phyloP scores from a whole-genome alignment of 1,140 invertebrate species.

The Paralvinella palmiformis region DNA sequence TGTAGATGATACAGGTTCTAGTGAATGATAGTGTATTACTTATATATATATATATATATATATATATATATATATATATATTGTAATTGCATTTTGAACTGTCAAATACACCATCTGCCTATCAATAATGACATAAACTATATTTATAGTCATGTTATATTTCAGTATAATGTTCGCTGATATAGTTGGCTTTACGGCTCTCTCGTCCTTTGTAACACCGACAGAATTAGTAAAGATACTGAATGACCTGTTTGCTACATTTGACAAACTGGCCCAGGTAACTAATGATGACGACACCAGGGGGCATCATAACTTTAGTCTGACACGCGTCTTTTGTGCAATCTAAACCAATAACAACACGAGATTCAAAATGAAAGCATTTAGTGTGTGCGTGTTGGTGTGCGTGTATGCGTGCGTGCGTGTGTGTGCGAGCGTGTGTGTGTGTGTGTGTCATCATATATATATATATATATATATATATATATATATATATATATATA shows the following conservation, averaged over 20 bases:
- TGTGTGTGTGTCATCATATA: not conserved
- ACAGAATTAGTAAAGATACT: constrained; percentile 88
- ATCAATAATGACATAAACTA: constrained; percentile 10
- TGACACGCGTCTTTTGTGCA: not conserved
- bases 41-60: not conserved
- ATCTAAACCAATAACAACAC: not conserved
- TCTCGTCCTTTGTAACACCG: constrained; percentile 72
- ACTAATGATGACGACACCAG: constrained; percentile 34
- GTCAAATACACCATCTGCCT: not conserved
- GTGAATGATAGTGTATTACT: not conserved
- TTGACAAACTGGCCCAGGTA: constrained; percentile 84
- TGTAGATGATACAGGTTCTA: not conserved
- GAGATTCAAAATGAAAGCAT: no score
- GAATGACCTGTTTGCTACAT: constrained; percentile 87
- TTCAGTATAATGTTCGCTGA: constrained; percentile 60
- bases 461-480: constrained; percentile 2
- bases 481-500: constrained; percentile 1
- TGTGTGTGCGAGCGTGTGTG: not conserved
- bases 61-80: not conserved
- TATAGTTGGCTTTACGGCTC: constrained; percentile 86
- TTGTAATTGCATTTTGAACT: constrained; percentile 8
- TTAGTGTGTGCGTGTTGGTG: no score
- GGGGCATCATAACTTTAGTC: not conserved
- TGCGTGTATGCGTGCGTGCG: not conserved
- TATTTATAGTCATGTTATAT: constrained; percentile 26